Evolutionary conservation across 1,140 invertebrate species (phyloP), one percentile per base, ranked within the genome.

Genomic region (Theocolax elegans): DNA sequence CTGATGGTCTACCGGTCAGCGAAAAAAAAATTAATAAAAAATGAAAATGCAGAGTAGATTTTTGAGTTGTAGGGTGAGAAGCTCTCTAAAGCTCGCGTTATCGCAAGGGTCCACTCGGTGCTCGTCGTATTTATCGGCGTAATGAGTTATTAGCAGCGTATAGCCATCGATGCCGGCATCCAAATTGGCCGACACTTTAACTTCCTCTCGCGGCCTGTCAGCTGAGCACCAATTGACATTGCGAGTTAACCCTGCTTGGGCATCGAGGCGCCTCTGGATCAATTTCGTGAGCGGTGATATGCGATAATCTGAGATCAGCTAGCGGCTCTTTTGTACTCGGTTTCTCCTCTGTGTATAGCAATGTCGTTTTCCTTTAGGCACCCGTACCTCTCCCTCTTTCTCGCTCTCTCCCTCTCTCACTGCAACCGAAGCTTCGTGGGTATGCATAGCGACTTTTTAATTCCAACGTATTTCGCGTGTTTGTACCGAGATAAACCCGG

Each of bases 221-320:
- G 31, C 4, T 40, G 31, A 40, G 72, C 56, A 48, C 67, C 80
- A 80, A 82, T 81, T 82, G 81, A 81, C 81, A 82, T 75, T 72
- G 72, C 76, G 64, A 79, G 74, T 82, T 82, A 74, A 81, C 80
- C 79, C 72, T 74, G 75, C 8, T 35, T 38, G 44, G 15, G 3
- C 3, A 15, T 12, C 42, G 42, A 3, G 42, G 10, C 54, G 54
- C 54, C 54, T 21, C 29, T 35, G 17, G 31, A 35, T 35, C 4
- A 35, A 35, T 35, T 6, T 6, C 10, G 31, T 6, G 4, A 35
- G 4, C 4, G 4, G 31, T 35, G 31, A 4, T 35, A 10, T 35
- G 31, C 10, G 31, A 25, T 54, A 27, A 54, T 17, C 1, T 29
- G 17, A 31, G 51, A 54, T 7, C 25, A 54, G 27, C 27, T 25